Evolutionary conservation across 2,888 invertebrate genomes (phyloP).

Genomic region (Baccha elongata): DNA sequence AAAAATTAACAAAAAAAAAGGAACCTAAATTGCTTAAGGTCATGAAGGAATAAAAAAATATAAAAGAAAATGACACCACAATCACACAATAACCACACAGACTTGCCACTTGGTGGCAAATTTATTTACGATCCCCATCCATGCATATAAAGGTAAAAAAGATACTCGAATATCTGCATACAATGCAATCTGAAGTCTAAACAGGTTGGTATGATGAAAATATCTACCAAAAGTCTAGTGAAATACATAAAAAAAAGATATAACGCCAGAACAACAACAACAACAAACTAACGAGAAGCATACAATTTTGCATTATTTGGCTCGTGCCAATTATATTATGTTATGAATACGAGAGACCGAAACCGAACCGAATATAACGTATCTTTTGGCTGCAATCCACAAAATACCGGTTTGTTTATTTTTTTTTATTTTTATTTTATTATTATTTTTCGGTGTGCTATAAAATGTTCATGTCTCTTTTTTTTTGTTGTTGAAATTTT

Average conservation of each 20-base stretch:
- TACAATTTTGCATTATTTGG: conserved; percentile 68
- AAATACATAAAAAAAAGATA: background rate
- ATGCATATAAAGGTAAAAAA: background rate
- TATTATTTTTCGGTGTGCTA: conserved; percentile 27
- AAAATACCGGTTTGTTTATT: conserved; percentile 49
- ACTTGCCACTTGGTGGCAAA: conserved; percentile 66
- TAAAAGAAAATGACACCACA: conserved; percentile 45
- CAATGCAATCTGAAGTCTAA: conserved; percentile 36
- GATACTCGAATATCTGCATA: background rate
- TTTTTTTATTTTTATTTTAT: conserved; percentile 3
- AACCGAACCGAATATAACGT: no score
- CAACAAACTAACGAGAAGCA: conserved; percentile 57
- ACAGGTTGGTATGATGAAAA: conserved; percentile 51
- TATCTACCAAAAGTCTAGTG: conserved; percentile 12
- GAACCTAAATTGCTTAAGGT: conserved; percentile 53
- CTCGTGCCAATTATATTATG: conserved; percentile 70
- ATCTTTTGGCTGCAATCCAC: conserved; percentile 30
- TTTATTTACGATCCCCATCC: conserved; percentile 60
- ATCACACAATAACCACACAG: conserved; percentile 39
- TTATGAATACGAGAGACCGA: conserved; percentile 18
- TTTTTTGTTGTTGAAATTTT: conserved; percentile 45
- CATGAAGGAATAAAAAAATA: conserved; percentile 41
- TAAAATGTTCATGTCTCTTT: conserved; percentile 38
- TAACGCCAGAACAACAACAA: conserved; percentile 17
- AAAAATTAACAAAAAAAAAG: conserved; percentile 23